phyloP scores from a whole-genome alignment of 92 coral and sea anemone species.

The Porites cylindrica region DNA sequence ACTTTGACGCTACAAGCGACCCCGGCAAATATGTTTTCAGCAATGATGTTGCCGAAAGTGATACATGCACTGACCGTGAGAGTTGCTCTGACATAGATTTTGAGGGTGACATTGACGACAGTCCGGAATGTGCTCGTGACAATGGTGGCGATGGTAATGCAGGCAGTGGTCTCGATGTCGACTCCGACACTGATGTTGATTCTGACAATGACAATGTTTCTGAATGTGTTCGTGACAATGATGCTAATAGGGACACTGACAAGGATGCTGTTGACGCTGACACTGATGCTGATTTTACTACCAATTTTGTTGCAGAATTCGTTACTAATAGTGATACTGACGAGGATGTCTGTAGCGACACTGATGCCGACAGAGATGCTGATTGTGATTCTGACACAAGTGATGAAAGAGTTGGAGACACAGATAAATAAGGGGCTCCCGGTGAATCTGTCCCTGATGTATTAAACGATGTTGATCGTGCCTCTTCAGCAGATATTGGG shows the following conservation, averaged over 20 bases:
- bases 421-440: neutral
- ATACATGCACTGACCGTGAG: neutral
- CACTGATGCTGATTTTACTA: neutral
- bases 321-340: neutral
- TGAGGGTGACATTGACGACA: neutral
- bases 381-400: neutral
- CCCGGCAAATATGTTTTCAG: too few relatives aligned
- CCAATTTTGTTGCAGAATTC: too few relatives aligned
- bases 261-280: neutral
- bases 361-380: neutral
- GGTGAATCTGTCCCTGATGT: neutral
- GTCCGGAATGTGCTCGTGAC: neutral
- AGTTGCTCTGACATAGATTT: neutral
- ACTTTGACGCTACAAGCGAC: neutral
- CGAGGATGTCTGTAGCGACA: neutral
- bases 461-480: neutral
- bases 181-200: neutral
- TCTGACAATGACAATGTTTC: neutral
- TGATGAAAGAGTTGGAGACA: neutral
- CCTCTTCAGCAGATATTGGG: neutral
- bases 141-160: neutral
- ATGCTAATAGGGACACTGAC: neutral
- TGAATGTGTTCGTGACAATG: neutral
- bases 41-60: too few relatives aligned
- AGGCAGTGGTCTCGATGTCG: neutral